Percentiles rank a stretch among this genome's conserved stretches.
Conservation (phyloP, 92 coral and sea anemone species). For the Bergia sp. region DNA sequence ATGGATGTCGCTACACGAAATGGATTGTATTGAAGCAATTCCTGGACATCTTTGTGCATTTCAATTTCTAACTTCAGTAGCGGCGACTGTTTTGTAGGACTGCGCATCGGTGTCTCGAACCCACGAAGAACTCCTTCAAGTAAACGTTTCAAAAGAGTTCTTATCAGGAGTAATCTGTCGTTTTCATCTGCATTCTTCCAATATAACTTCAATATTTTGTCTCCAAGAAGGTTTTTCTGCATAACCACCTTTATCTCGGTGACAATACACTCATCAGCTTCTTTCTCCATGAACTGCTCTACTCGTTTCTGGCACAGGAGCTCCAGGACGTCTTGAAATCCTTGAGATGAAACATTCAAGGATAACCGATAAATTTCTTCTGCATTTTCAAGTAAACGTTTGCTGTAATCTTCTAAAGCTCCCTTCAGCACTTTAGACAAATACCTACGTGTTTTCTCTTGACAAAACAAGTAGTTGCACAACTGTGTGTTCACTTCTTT, state of each 20-base stretch:
- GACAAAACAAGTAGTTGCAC: conserved; percentile 16
- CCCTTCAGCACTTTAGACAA: conserved; percentile 6
- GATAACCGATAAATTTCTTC: background rate
- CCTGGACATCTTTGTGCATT: background rate
- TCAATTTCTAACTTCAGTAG: conserved; percentile 3
- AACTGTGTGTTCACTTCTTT: conserved; percentile 5
- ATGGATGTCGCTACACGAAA: conserved; percentile 1
- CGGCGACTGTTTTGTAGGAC: background rate
- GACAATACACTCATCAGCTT: background rate
- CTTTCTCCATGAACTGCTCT: conserved; percentile 15
- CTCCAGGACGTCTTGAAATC: background rate
- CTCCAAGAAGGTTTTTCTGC: conserved; percentile 3
- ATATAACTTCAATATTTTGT: background rate
- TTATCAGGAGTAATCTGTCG: background rate
- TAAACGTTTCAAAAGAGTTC: background rate
- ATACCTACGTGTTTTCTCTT: background rate
- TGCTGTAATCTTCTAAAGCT: conserved; percentile 12
- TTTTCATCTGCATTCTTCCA: conserved; percentile 25
- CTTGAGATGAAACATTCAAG: conserved; percentile 4
- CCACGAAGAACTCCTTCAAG: background rate
- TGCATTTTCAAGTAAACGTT: conserved; percentile 3
- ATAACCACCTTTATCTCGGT: background rate
- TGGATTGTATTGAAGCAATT: background rate
- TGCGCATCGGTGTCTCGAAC: background rate
- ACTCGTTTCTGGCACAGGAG: conserved; percentile 23